phyloP scores from a whole-genome alignment of 2,797 vertebrate species.

The Oophaga sylvatica region DNA sequence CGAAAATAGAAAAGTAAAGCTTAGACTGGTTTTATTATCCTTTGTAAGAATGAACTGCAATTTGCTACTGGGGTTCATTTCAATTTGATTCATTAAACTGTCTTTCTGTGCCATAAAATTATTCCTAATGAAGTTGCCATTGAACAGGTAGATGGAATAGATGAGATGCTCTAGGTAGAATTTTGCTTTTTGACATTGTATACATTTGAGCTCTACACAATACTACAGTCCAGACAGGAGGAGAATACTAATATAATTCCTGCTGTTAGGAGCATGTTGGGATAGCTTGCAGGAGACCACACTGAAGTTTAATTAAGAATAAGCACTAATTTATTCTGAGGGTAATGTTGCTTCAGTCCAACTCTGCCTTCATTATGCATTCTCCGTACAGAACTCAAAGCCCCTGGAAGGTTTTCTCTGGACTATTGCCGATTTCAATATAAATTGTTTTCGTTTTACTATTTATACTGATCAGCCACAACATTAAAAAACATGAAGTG shows the following conservation, averaged over 20 bases:
- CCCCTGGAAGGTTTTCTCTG: neutral
- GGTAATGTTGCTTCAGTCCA: slow-evolving; percentile 44
- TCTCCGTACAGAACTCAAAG: slow-evolving; percentile 4
- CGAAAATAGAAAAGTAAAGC: neutral
- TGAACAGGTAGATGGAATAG: slow-evolving; percentile 39
- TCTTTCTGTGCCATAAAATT: slow-evolving; percentile 22
- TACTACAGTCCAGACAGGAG: slow-evolving; percentile 8
- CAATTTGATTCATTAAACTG: slow-evolving; percentile 1
- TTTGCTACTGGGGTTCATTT: slow-evolving; percentile 8
- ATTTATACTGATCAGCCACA: neutral
- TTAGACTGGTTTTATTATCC: slow-evolving; percentile 4
- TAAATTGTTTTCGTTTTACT: neutral
- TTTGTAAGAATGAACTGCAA: neutral
- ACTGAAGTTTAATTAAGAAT: slow-evolving; percentile 53
- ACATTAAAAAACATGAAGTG: no score
- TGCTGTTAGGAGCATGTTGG: slow-evolving; percentile 45
- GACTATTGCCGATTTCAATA: neutral
- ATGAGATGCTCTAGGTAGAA: neutral
- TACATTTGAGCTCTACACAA: slow-evolving; percentile 21
- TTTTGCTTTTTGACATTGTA: slow-evolving; percentile 45
- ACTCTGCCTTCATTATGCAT: slow-evolving; percentile 41
- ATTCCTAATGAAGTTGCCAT: slow-evolving; percentile 12
- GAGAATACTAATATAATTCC: slow-evolving; percentile 47
- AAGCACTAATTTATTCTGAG: slow-evolving; percentile 53
- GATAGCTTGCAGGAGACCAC: slow-evolving; percentile 43